Conservation (phyloP, 2,888 invertebrate species). For the Chymomyza amoena region DNA sequence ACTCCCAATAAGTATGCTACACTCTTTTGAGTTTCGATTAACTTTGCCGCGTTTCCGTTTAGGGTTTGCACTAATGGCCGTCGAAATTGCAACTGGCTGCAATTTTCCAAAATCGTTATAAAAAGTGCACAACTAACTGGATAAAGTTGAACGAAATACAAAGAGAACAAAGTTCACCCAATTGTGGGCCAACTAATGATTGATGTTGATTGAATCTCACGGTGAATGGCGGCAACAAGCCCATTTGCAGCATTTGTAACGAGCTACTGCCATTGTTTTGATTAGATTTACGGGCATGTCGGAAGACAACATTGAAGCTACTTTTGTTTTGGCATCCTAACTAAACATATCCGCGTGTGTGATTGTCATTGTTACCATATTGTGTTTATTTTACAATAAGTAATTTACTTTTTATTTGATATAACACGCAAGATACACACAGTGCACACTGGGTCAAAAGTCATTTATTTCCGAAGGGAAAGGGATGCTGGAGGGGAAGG, state of each 20-base stretch:
- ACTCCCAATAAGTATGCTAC: background rate
- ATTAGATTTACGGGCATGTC: conserved; percentile 54
- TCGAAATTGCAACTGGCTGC: conserved; percentile 59
- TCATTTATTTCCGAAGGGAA: too few relatives aligned
- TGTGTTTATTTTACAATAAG: conserved; percentile 69
- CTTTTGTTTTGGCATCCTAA: background rate
- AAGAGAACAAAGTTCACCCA: background rate
- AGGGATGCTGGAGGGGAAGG: too few relatives aligned
- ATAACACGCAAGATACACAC: conserved; percentile 18
- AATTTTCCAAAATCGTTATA: conserved; percentile 36
- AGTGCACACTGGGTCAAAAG: background rate
- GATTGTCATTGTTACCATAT: conserved; percentile 37
- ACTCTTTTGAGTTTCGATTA: background rate
- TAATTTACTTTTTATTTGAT: conserved; percentile 33
- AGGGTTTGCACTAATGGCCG: conserved; percentile 55
- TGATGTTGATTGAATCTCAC: conserved; percentile 52
- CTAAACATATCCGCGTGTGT: background rate
- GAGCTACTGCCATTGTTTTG: conserved; percentile 28
- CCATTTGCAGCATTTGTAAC: conserved; percentile 10
- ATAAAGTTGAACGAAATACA: conserved; percentile 13
- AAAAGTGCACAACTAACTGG: conserved; percentile 61
- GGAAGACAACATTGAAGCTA: conserved; percentile 37
- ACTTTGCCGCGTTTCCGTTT: background rate
- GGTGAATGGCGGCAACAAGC: conserved; percentile 11
- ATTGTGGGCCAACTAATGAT: conserved; percentile 38